Conservation (phyloP, 2,797 vertebrate genomes). For the Phyllotis vaccarum region DNA sequence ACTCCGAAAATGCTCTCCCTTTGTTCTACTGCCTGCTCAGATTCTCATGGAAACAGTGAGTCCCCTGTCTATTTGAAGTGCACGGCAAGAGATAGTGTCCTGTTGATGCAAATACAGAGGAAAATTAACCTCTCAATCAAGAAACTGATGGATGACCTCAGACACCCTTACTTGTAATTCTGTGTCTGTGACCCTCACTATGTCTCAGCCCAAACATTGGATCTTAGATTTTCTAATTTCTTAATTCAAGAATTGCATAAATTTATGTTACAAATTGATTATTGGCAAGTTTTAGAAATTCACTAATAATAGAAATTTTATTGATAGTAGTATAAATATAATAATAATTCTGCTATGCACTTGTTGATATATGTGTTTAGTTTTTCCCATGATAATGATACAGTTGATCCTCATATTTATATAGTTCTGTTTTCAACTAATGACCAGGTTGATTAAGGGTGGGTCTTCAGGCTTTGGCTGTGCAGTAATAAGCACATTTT, state of each 20-base stretch:
- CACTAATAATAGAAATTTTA: neutral
- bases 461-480: neutral
- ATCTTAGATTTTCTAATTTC: neutral
- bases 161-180: neutral
- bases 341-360: neutral
- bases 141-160: neutral
- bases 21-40: neutral
- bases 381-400: neutral
- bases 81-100: neutral
- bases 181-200: neutral
- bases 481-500: neutral
- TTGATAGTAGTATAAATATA: neutral
- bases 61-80: neutral
- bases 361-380: neutral
- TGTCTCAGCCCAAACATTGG: neutral
- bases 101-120: neutral
- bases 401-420: neutral
- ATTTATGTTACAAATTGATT: neutral
- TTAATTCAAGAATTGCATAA: neutral
- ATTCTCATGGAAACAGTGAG: neutral
- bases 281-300: conserved; percentile 26
- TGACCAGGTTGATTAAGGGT: too few species aligned
- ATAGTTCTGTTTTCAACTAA: neutral
- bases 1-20: neutral
- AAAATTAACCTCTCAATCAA: neutral